These are phyloP conservation scores for Zaprionus bogoriensis DNA, from an alignment of 2,888 invertebrate species.

Conservation along the genomic window DNA sequence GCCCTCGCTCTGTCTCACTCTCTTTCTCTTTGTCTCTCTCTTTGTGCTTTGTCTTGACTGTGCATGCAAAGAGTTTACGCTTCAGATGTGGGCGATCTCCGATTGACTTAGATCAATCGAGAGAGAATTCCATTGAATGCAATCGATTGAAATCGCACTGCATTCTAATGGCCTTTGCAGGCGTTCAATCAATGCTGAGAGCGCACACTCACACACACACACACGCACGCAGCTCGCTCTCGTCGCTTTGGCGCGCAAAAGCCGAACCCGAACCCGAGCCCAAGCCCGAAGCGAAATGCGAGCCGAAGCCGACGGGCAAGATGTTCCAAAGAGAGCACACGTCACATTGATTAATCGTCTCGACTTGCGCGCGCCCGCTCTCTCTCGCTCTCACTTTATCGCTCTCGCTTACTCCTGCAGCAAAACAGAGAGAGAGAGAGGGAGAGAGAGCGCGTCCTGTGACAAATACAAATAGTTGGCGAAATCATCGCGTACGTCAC, in stretches of 20 bases:
- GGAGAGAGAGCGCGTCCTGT: no score
- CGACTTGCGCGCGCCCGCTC: slow-evolving; percentile 33
- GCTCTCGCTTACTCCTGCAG: background rate
- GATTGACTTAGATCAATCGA: no score
- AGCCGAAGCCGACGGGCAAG: background rate
- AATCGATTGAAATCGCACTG: no score
- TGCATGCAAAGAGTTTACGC: no score
- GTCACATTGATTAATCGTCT: slow-evolving; percentile 77
- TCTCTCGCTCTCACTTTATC: background rate
- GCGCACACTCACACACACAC: no score
- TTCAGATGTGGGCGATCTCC: no score
- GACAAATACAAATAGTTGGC: slow-evolving; percentile 68
- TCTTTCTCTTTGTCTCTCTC: background rate
- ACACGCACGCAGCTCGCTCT: background rate
- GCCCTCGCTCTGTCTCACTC: background rate
- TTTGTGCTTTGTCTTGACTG: no score
- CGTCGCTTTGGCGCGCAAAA: slow-evolving; percentile 61
- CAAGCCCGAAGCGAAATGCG: slow-evolving; percentile 4
- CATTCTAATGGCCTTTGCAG: background rate
- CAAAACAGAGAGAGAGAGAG: no score
- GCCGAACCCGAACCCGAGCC: slow-evolving; percentile 9
- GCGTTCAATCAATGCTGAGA: background rate
- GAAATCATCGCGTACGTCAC: slow-evolving; percentile 60
- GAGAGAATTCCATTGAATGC: no score
- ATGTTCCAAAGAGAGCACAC: slow-evolving; percentile 55